Conservation (phyloP, 1,140 invertebrate species). For the Aethina tumida region DNA sequence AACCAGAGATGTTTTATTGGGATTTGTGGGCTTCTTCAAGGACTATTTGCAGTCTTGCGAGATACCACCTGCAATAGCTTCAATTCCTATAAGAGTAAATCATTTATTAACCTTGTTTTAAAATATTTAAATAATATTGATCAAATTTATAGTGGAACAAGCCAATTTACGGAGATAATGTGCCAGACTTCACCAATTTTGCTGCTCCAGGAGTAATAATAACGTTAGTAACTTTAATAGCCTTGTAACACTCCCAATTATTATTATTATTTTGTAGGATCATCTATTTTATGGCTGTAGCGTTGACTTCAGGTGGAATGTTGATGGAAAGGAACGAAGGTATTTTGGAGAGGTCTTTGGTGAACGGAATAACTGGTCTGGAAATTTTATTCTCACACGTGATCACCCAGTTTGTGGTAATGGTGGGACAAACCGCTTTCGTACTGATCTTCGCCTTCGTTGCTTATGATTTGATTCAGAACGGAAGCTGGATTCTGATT, state of each 20-base stretch:
- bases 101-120: too few relatives aligned
- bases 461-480: slow-evolving; percentile 70
- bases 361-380: slow-evolving; percentile 57
- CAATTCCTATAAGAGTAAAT: slow-evolving; percentile 70
- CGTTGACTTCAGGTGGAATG: slow-evolving; percentile 84
- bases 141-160: slow-evolving; percentile 44
- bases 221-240: slow-evolving; percentile 48
- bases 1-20: slow-evolving; percentile 66
- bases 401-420: slow-evolving; percentile 77
- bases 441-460: slow-evolving; percentile 75
- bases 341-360: slow-evolving; percentile 76
- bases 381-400: slow-evolving; percentile 79
- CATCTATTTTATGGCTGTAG: slow-evolving; percentile 87
- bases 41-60: slow-evolving; percentile 58
- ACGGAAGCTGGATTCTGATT: slow-evolving; percentile 68
- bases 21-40: slow-evolving; percentile 66
- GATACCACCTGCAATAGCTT: slow-evolving; percentile 67
- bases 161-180: slow-evolving; percentile 69
- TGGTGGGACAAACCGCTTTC: slow-evolving; percentile 73
- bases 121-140: too few relatives aligned
- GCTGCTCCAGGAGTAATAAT: slow-evolving; percentile 90
- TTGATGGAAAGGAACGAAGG: slow-evolving; percentile 88
- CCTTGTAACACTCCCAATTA: background rate
- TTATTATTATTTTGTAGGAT: slow-evolving; percentile 50
- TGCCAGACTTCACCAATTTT: slow-evolving; percentile 89